Evolutionary conservation across 2,797 vertebrate species (phyloP), one percentile per base, ranked within the genome.

Genomic region (Centroberyx gerrardi): DNA sequence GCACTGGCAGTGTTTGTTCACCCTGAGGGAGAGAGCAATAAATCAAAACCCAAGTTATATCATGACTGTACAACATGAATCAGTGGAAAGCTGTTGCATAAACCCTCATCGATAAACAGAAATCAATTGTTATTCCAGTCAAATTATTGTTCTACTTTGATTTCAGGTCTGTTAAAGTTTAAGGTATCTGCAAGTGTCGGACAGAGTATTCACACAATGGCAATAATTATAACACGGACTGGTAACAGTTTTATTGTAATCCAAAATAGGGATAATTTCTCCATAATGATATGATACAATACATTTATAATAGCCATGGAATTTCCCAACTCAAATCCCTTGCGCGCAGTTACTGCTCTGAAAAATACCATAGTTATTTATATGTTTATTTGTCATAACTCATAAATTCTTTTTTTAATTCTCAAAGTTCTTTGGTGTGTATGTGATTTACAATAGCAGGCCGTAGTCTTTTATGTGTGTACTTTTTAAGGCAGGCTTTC

Each of bases 361-460:
- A 81, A 87, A 89, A 87, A 83, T 83, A 77, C 77, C 72, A 29
- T 6, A 52, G 69, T 89, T 89, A 91, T 92, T 89, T 88, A 88
- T 88, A 85, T 91, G 85, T 93, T 90, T 93, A 87, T 93, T 91
- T 90, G 86, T 87, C 81, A 81, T 82, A 87, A 83, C 56, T 87
- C 81, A 81, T 71, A 68, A 78, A 82, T 82, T 83, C 68, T 80
- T 76, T 82, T 62, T 68, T 63, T 84, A 74, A 80, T 88, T 84
- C 88, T 89, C 76, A 62, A 87, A 90, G 80, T 65, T 56, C 84
- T 90, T 91, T 92, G 75, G 88, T 86, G 79, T 86, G 73, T 18
- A 10, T 82, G 68, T 92, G 90, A 94, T 94, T 95, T 94, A 94
- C 75, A 64, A 46, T 77, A 72, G 80, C 77, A 83, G 73, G 61